Percentiles rank a stretch among this genome's conserved stretches.
Evolutionary conservation across 2,888 invertebrate genomes (phyloP).

Genomic region (Papilio demoleus): DNA sequence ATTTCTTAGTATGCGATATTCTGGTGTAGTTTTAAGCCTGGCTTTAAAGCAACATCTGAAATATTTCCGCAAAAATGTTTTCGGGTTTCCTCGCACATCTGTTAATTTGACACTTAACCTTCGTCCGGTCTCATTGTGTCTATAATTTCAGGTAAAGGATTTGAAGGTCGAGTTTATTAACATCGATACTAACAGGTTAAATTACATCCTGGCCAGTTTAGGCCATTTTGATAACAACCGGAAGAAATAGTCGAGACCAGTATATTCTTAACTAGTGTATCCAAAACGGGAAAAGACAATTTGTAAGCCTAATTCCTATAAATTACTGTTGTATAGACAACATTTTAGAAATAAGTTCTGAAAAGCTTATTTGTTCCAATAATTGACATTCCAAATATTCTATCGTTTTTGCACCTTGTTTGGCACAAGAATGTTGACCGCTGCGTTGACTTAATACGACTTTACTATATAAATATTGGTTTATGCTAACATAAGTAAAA

Average conservation of each 20-base stretch:
- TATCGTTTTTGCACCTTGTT: conserved; percentile 6
- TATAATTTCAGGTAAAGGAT: conserved; percentile 18
- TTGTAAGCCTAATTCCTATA: conserved; percentile 3
- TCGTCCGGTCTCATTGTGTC: too few species aligned
- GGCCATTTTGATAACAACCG: conserved; percentile 11
- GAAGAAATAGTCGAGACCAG: conserved; percentile 14
- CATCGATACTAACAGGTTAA: conserved; percentile 14
- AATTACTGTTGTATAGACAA: background rate
- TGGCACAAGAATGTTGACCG: conserved; percentile 17
- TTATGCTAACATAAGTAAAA: background rate
- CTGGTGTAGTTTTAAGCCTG: too few species aligned
- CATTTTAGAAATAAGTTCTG: background rate
- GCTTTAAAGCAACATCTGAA: background rate
- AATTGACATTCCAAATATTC: background rate
- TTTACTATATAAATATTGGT: conserved; percentile 3
- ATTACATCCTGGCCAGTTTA: conserved; percentile 8
- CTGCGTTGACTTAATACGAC: background rate
- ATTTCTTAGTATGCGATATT: too few species aligned
- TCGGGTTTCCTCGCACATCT: background rate
- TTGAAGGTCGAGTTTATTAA: conserved; percentile 19
- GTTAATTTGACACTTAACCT: background rate
- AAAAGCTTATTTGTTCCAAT: background rate
- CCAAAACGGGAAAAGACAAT: conserved; percentile 7
- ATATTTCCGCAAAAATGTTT: background rate
- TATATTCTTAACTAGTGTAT: conserved; percentile 13